These are phyloP conservation scores for Protosalanx chinensis DNA, from an alignment of 2,797 vertebrate genomes.

Conservation along the genomic window DNA sequence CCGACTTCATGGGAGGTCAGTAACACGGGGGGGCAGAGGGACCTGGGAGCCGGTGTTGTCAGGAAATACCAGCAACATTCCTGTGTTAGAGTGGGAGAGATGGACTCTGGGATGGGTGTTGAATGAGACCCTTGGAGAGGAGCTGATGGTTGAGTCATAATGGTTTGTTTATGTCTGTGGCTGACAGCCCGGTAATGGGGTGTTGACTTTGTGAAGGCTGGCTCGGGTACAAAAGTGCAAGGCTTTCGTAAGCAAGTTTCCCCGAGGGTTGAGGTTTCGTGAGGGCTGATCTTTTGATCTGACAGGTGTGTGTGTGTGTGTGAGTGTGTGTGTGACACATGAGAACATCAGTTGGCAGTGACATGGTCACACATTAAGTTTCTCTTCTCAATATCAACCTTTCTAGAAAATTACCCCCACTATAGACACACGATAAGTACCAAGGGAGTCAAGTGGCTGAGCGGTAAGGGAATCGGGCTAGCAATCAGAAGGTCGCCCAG, in stretches of 20 bases:
- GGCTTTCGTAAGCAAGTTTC: not conserved
- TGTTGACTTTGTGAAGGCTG: not conserved
- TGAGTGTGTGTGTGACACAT: not conserved
- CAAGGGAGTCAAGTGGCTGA: too few relatives aligned
- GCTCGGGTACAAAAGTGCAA: not conserved
- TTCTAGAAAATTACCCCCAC: not conserved
- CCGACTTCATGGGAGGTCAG: conserved; percentile 74
- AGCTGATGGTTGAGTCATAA: not conserved
- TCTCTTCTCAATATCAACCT: not conserved
- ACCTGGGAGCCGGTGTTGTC: not conserved
- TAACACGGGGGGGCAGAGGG: conserved; percentile 3
- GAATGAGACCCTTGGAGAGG: not conserved
- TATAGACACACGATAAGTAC: not conserved
- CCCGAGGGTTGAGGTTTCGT: not conserved
- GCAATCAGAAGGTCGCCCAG: too few relatives aligned
- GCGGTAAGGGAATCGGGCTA: too few relatives aligned
- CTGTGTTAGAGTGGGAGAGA: not conserved
- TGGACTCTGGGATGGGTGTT: not conserved
- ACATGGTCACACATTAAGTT: not conserved
- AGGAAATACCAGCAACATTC: not conserved
- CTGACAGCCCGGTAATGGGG: too few relatives aligned
- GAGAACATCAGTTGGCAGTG: not conserved
- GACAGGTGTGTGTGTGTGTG: not conserved
- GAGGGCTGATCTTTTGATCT: not conserved
- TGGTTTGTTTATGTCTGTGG: too few relatives aligned